These are phyloP conservation scores for Drosophila quinaria DNA, from an alignment of 2,888 invertebrate species.

Conservation along the genomic window DNA sequence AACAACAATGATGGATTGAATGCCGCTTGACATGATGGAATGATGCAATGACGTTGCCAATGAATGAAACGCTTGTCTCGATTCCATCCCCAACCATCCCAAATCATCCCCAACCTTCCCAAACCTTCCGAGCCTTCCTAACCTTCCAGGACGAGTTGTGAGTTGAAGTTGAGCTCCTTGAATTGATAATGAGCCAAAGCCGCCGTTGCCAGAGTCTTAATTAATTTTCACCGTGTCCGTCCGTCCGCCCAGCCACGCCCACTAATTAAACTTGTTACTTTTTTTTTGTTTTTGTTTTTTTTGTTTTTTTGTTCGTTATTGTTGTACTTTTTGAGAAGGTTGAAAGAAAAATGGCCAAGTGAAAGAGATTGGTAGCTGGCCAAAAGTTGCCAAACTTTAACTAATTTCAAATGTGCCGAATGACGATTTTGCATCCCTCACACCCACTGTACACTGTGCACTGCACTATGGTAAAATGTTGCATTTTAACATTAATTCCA, in stretches of 20 bases:
- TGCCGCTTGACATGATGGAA: constrained; percentile 34
- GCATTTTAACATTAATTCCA: no score
- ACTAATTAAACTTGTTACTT: constrained; percentile 68
- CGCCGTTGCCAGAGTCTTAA: constrained; percentile 63
- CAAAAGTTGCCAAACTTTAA: constrained; percentile 64
- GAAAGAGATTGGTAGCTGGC: constrained; percentile 33
- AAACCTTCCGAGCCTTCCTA: no score
- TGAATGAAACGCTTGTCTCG: constrained; percentile 68
- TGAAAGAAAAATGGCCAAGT: constrained; percentile 46
- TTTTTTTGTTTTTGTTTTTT: constrained; percentile 23
- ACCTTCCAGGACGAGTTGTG: neutral
- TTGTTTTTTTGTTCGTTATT: neutral
- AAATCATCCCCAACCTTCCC: no score
- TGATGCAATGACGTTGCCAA: constrained; percentile 54
- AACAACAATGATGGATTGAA: constrained; percentile 71
- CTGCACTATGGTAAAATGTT: no score
- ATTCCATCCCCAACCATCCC: neutral
- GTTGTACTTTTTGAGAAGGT: constrained; percentile 5
- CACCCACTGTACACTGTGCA: neutral
- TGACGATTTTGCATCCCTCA: constrained; percentile 45
- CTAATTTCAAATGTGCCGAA: constrained; percentile 78
- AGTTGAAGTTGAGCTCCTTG: constrained; percentile 55
- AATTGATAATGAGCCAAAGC: constrained; percentile 73
- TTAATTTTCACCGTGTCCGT: constrained; percentile 61
- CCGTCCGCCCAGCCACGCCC: constrained; percentile 57